Evolutionary conservation across 2,888 invertebrate genomes (phyloP).

Genomic region (Hirtodrosophila alboralis): DNA sequence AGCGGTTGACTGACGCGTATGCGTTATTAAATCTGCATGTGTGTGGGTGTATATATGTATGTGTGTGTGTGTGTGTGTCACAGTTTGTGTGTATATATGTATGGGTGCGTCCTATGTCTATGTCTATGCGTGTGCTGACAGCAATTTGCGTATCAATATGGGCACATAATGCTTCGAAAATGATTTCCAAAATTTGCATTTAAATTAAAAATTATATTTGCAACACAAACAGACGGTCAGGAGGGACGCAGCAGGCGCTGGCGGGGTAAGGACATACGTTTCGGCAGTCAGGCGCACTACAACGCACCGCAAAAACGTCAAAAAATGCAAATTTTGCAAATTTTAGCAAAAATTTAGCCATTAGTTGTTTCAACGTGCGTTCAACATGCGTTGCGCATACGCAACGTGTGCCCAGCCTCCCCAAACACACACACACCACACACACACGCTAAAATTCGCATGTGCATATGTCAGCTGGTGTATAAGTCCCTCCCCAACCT

Average conservation of each 20-base stretch:
- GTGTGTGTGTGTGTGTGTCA: conserved; percentile 8
- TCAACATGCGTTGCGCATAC: conserved; percentile 69
- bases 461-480: conserved; percentile 43
- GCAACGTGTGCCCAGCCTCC: conserved; percentile 59
- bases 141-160: conserved; percentile 80
- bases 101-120: conserved; percentile 21
- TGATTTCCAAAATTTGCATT: conserved; percentile 79
- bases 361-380: conserved; percentile 67
- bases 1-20: conserved; percentile 76
- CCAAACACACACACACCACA: conserved; percentile 7
- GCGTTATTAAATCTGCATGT: conserved; percentile 75
- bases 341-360: conserved; percentile 73
- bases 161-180: conserved; percentile 80
- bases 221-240: conserved; percentile 69
- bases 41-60: conserved; percentile 28
- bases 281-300: conserved; percentile 25
- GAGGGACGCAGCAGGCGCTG: neutral
- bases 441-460: conserved; percentile 14
- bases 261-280: neutral
- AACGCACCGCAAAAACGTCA: conserved; percentile 53
- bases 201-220: conserved; percentile 80
- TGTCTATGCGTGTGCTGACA: conserved; percentile 72
- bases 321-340: conserved; percentile 78
- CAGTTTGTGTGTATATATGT: conserved; percentile 16
- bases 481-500: neutral